Conservation (phyloP, 2,113 vertebrate genomes). For the Rousettus leschenaultii region DNA sequence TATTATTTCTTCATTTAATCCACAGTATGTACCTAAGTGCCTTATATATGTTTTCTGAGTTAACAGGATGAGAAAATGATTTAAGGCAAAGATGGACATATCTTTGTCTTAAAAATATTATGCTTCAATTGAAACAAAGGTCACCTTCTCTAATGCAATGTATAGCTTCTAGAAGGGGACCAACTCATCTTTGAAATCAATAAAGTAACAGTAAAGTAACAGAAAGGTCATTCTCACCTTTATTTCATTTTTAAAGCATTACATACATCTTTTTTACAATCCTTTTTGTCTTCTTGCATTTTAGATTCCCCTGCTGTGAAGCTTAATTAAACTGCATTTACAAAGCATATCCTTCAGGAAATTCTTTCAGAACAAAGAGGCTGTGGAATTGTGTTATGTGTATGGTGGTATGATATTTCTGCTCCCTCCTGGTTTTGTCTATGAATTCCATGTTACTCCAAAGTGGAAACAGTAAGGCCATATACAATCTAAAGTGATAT, state of each 20-base stretch:
- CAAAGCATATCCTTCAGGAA: background rate
- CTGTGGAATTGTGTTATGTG: background rate
- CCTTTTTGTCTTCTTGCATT: background rate
- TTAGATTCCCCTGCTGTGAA: background rate
- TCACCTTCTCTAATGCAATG: background rate
- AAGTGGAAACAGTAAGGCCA: slow-evolving; percentile 16
- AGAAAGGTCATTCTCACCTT: background rate
- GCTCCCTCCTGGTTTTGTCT: background rate
- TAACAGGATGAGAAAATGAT: background rate
- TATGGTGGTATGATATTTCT: background rate
- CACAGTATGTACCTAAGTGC: background rate
- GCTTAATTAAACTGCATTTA: slow-evolving; percentile 50
- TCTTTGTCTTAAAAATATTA: background rate
- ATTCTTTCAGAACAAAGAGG: slow-evolving; percentile 3
- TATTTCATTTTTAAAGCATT: background rate
- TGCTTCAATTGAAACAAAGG: background rate
- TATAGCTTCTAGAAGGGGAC: background rate
- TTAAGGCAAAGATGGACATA: background rate
- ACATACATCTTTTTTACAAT: background rate
- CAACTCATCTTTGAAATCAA: background rate
- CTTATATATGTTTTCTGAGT: background rate
- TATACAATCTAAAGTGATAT: slow-evolving; percentile 13
- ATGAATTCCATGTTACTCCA: background rate
- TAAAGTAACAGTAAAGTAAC: background rate
- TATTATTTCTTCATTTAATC: background rate